Base-by-base conservation (phyloP, 1,140 invertebrate genomes). In the Liolophura sinensis region DNA sequence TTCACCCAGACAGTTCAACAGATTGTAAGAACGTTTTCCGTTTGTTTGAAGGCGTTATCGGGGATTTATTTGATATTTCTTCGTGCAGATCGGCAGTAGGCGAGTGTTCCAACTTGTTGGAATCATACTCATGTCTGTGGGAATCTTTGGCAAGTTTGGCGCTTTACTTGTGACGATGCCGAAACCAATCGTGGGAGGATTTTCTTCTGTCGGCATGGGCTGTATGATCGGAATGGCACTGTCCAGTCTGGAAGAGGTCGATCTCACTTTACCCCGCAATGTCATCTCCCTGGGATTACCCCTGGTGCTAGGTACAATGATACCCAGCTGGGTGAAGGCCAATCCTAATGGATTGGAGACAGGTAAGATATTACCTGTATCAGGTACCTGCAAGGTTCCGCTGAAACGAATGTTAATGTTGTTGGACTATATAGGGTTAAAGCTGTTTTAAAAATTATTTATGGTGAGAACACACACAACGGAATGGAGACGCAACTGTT, bases 131-230 rank as follows among this genome's bases (percentile, higher is more conserved):
- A 85, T 95, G 0, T 78, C 93, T 6, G 88, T 94, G 57, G 91
- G 91, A 52, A 93, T 95, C 82, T 60, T 81, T 47, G 77, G 73
- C 7, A 83, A 84, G 64, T 89, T 95, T 73, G 92, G 92, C 14
- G 93, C 92, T 0, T 84, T 93, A 6, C 94, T 96, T 77, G 92
- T 94, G 55, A 92, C 93, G 60, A 95, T 96, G 62, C 93, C 94
- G 4, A 91, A 92, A 76, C 92, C 93, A 0, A 90, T 95, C n/a
- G 88, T 95, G 1, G 94, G 93, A 0, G 94, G 93, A 4, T 88
- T 93, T 60, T 93, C 94, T 82, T 92, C 92, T 71, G 88, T 94
- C 3, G 92, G 93, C 89, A 94, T 94, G 78, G 92, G 92, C 40
- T 74, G 79, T 60, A 74, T 81, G n/a, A 68, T 74, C 40, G 78